Conservation (phyloP, 2,888 invertebrate species). For the Catonia carolina region DNA sequence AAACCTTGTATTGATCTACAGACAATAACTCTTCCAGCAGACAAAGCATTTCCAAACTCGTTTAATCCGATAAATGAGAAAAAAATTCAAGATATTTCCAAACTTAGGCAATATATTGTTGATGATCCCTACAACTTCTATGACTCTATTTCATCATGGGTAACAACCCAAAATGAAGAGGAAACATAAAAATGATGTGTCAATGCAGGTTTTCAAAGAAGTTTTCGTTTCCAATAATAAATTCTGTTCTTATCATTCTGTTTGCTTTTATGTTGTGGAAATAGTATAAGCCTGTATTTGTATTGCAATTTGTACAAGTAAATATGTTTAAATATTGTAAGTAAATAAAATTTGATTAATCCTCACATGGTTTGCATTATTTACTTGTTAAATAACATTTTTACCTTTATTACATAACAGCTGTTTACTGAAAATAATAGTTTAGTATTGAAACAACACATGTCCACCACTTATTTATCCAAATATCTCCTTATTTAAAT, state of each 20-base stretch:
- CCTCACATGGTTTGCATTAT: too few species aligned
- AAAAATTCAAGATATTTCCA: not conserved
- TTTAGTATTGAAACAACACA: constrained; percentile 1
- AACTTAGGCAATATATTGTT: not conserved
- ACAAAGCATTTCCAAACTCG: not conserved
- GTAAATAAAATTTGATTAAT: too few species aligned
- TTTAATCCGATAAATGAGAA: not conserved
- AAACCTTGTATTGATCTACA: not conserved
- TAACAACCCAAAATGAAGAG: not conserved
- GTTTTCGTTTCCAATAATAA: too few species aligned
- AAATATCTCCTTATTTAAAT: not conserved
- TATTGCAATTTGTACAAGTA: not conserved
- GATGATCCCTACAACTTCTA: not conserved
- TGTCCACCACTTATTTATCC: not conserved
- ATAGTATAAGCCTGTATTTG: too few species aligned
- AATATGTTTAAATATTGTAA: too few species aligned
- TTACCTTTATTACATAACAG: not conserved
- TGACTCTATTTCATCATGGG: not conserved
- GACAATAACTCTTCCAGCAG: not conserved
- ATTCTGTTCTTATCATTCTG: too few species aligned
- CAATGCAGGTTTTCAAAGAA: too few species aligned
- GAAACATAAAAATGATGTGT: not conserved
- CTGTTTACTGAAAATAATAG: not conserved
- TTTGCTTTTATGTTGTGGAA: too few species aligned
- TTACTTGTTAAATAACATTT: not conserved